These are phyloP conservation scores for Ornithoptera alexandrae DNA, from an alignment of 2,888 invertebrate genomes.

Conservation along the genomic window DNA sequence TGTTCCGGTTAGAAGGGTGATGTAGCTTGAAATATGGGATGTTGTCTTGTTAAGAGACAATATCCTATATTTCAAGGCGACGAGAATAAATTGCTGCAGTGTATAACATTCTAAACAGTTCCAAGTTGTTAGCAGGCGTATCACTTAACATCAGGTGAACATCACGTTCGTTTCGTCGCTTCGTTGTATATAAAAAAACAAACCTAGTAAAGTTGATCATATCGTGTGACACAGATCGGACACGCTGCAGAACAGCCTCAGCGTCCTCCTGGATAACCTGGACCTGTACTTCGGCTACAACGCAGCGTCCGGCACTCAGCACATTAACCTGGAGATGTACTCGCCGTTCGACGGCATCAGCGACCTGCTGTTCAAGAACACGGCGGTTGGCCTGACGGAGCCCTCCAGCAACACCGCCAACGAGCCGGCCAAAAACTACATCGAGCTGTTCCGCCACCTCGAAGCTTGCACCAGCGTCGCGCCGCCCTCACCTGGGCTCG, in stretches of 20 bases:
- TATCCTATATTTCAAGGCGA: no score
- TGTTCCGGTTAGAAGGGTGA: no score
- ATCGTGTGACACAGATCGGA: slow-evolving; percentile 50
- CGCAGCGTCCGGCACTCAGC: slow-evolving; percentile 50
- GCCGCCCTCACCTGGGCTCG: slow-evolving; percentile 40
- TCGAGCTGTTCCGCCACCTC: slow-evolving; percentile 74
- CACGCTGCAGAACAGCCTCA: slow-evolving; percentile 53
- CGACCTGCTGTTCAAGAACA: slow-evolving; percentile 82
- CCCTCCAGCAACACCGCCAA: slow-evolving; percentile 52
- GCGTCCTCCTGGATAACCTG: slow-evolving; percentile 65
- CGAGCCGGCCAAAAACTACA: slow-evolving; percentile 76
- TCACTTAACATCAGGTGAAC: no score
- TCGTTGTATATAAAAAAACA: no score
- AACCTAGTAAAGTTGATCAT: no score
- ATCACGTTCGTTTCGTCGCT: no score
- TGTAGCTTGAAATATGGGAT: no score
- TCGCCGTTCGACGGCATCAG: slow-evolving; percentile 75
- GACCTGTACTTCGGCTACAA: slow-evolving; percentile 77
- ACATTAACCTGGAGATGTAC: slow-evolving; percentile 78
- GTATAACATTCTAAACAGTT: no score
- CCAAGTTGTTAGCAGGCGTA: no score
- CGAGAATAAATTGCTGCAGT: no score
- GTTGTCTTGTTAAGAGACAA: no score
- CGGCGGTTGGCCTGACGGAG: slow-evolving; percentile 78
- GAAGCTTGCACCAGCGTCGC: slow-evolving; percentile 59